Base-by-base conservation (phyloP, 2,797 vertebrate species). In the Coreius guichenoti region DNA sequence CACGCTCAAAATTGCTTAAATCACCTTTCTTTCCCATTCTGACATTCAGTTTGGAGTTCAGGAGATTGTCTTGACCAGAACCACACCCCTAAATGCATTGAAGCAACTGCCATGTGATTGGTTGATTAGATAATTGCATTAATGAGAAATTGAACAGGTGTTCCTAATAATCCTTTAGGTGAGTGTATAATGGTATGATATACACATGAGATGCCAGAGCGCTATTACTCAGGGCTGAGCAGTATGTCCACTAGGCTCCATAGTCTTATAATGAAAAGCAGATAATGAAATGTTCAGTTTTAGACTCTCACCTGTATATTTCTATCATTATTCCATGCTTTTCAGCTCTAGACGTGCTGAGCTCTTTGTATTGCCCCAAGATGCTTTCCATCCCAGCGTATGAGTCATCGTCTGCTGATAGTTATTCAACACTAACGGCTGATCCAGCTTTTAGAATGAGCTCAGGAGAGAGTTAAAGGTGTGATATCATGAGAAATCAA, bases 351-450 rank as follows among this genome's bases (percentile, higher is more conserved):
- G 61, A 13, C 45, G 0, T 54, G 61, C 31, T 83, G 47, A 68
- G 61, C 33, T 13, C 61, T 77, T 33, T 26, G 29, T 83, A 36
- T 75, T 11, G 31, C 43, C 72, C 39, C 12, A 63, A 31, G 29
- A 63, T 80, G 78, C 78, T 68, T 23, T 33, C 39, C 65, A 49
- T 75, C 49, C 33, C 70, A 63, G 51, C 1, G 23, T 54, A 81
- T 76, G 80, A 56, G 14, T 69, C 73, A 77, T 68, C 72, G 69
- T 68, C 72, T 65, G 4, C 49, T 77, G 70, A 49, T 31, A 63
- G 69, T 82, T 82, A 82, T 82, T 82, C 54, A 73, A 29, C 45
- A 3, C 45, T 67, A 51, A 67, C 31, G 23, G 81, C 70, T 63
- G 45, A 83, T 51, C 21, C 23, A n/a, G 36, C 61, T 83, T 76